These are phyloP conservation scores for Psittacula derbiana DNA, from an alignment of 2,797 vertebrate species.

Conservation along the genomic window DNA sequence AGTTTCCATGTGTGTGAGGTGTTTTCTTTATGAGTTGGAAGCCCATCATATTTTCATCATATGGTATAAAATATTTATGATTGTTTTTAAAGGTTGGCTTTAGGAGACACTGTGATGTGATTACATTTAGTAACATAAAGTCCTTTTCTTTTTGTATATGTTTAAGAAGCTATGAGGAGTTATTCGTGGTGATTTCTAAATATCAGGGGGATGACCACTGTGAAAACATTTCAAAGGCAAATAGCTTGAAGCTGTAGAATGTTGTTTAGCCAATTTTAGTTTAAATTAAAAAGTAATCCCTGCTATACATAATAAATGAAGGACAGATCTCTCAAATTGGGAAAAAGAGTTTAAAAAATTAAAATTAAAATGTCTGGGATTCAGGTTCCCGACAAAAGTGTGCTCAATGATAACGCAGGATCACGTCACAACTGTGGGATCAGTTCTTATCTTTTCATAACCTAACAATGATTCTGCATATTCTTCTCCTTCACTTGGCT, in stretches of 20 bases:
- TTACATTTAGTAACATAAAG: slow-evolving; percentile 17
- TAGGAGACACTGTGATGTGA: neutral
- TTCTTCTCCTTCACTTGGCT: neutral
- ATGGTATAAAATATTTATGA: slow-evolving; percentile 19
- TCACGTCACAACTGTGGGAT: neutral
- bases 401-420: neutral
- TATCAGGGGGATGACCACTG: neutral
- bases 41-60: neutral
- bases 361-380: neutral
- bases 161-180: slow-evolving; percentile 1
- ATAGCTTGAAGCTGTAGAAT: neutral
- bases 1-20: neutral
- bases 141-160: neutral
- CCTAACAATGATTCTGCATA: neutral
- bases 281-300: neutral
- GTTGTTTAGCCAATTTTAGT: slow-evolving; percentile 3
- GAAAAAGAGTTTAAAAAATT: neutral
- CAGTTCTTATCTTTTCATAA: neutral
- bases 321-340: neutral
- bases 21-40: neutral
- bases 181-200: slow-evolving; percentile 18
- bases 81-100: slow-evolving; percentile 18
- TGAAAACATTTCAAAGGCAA: neutral
- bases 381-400: neutral
- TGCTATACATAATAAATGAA: neutral